Conservation (phyloP, 37 sponge, comb jelly and placozoan species). For the Aplysina aerophoba region DNA sequence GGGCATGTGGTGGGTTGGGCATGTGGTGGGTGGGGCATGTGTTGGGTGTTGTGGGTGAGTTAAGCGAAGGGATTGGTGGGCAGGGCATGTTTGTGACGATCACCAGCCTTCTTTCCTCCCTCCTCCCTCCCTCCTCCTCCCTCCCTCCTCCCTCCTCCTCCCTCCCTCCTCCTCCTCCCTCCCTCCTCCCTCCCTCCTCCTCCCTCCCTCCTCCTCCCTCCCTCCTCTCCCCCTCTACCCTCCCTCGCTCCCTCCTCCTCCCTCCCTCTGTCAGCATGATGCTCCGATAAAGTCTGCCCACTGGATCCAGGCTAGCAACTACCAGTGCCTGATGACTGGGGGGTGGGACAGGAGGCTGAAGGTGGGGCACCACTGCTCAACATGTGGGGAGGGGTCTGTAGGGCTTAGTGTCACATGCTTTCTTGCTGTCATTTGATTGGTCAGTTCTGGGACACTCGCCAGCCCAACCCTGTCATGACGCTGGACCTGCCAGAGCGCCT, state of each 20-base stretch:
- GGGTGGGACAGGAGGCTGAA: conserved; percentile 97
- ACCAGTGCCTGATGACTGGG: conserved; percentile 87
- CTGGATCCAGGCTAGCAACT: conserved; percentile 90
- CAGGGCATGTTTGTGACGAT: too few relatives aligned
- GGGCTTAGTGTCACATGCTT: too few relatives aligned
- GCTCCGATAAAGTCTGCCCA: conserved; percentile 89
- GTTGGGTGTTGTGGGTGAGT: not conserved
- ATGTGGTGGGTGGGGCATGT: not conserved
- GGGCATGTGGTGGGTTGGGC: too few relatives aligned
- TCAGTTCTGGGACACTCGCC: conserved; percentile 92
- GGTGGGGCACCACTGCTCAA: too few relatives aligned
- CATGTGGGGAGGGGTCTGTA: too few relatives aligned
- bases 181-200: not conserved
- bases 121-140: not conserved
- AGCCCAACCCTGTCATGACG: conserved; percentile 73
- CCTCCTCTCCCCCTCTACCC: not conserved
- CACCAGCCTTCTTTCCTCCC: too few relatives aligned
- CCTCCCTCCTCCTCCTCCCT: not conserved
- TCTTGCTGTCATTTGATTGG: too few relatives aligned
- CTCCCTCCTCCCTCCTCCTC: not conserved
- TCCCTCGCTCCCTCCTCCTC: not conserved
- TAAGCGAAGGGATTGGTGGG: conserved; percentile 68
- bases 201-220: not conserved
- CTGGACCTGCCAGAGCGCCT: conserved; percentile 68
- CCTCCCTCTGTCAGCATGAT: conserved; percentile 57